phyloP scores from a whole-genome alignment of 1,140 invertebrate genomes.

The Drosophila nigromelanica region DNA sequence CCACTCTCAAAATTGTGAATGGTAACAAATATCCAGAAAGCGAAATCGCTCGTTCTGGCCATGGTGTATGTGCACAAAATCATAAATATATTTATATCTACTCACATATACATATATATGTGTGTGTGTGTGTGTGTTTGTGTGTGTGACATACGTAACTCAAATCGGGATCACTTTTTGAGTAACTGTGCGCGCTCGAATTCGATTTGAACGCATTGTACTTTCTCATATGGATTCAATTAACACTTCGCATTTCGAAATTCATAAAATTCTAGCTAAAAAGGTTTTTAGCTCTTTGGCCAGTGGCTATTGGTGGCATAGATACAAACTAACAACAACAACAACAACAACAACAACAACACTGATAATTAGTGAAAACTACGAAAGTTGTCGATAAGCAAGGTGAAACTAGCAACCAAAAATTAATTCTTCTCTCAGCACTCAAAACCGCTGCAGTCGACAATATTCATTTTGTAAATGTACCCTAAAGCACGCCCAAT shows the following conservation, averaged over 20 bases:
- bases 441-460: neutral
- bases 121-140: constrained; percentile 4
- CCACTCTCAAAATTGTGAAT: constrained; percentile 24
- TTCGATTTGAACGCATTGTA: constrained; percentile 35
- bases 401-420: constrained; percentile 14
- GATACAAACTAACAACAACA: constrained; percentile 21
- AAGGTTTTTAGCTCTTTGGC: constrained; percentile 32
- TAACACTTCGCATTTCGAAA: constrained; percentile 51
- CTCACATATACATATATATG: neutral
- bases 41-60: constrained; percentile 36
- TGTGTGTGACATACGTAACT: constrained; percentile 35
- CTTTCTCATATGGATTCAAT: constrained; percentile 69
- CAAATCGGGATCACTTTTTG: constrained; percentile 47
- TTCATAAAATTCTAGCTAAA: constrained; percentile 24
- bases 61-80: constrained; percentile 17
- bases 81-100: neutral
- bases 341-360: no score
- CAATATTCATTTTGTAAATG: neutral
- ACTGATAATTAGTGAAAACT: constrained; percentile 65
- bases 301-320: constrained; percentile 24
- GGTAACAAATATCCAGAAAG: constrained; percentile 27
- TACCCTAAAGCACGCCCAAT: constrained; percentile 6
- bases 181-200: constrained; percentile 22
- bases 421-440: constrained; percentile 7
- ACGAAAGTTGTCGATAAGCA: constrained; percentile 45